A percentile compares a stretch with the other conserved stretches of the same genome.
Conservation (phyloP, 1,140 invertebrate species). For the Platorchestia sp. region DNA sequence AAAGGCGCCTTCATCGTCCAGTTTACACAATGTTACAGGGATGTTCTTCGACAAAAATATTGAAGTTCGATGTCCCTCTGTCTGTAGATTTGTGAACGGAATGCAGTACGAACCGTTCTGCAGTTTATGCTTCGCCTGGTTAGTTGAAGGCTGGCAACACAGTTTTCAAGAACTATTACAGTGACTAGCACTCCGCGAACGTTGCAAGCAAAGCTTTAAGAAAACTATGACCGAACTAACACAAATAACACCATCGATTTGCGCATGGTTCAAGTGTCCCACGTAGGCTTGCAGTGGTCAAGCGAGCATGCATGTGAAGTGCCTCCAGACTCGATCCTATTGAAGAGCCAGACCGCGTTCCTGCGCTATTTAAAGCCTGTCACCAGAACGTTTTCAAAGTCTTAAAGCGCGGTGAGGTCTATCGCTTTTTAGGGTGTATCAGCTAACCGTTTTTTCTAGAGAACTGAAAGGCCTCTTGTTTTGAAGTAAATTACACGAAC, state of each 20-base stretch:
- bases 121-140: neutral
- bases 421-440: neutral
- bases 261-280: neutral
- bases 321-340: neutral
- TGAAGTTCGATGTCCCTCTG: neutral
- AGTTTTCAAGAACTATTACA: neutral
- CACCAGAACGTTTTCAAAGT: neutral
- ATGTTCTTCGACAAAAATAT: neutral
- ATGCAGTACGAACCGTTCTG: neutral
- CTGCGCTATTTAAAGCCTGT: neutral
- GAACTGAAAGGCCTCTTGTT: neutral
- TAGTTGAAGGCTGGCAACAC: neutral
- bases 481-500: neutral
- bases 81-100: neutral
- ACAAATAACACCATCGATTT: neutral
- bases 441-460: neutral
- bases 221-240: neutral
- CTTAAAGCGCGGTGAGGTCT: neutral
- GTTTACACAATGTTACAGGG: neutral
- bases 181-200: neutral
- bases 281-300: neutral
- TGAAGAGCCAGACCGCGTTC: neutral
- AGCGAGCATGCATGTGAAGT: neutral
- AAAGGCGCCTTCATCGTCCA: neutral
- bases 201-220: neutral